Base-by-base conservation (phyloP, 2,113 vertebrate genomes). In the Hippocampus zosterae region DNA sequence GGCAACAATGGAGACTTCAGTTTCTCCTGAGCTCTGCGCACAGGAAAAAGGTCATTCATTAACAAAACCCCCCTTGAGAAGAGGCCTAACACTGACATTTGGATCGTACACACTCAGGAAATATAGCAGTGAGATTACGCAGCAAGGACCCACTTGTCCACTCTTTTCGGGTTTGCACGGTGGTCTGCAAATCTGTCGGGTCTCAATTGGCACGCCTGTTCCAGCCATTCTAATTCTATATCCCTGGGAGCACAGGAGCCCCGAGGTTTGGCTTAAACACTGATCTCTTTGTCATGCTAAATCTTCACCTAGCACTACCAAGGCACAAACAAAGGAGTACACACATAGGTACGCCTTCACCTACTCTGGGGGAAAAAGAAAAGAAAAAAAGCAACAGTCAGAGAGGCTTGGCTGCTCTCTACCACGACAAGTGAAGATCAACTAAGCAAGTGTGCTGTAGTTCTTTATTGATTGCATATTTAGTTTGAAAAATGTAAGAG, bases 1-100 rank as follows among this genome's bases (percentile, higher is more conserved):
- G 67, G 95, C 88, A 76, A 96, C 94, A 87, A 99, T 90, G 82
- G 95, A 96, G 79, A 98, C 82, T 81, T 96, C 96, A 29, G 91
- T 91, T 72, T 93, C 93, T 84, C 94, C 94, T 71, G 85, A 81
- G 85, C 95, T 95, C 96, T 98, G 89, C 69, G 91, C 70, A 81
- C 12, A 74, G 44, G 9, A 44, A 23, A 23, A 71, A 83, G 46
- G 68, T 16, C 62, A 65, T 65, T 55, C 66, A 77, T 44, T 67
- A 74, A 70, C 71, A 60, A 70, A 65, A 42, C 16, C n/a, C n/a
- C 23, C 16, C 15, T 65, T 65, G 42, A 23, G 63, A 27, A 25
- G 23, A 46, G 7, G 8, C 27, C 57, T 18, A 65, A 27, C 41
- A 9, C 60, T 59, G 37, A 62, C 63, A 72, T 70, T 23, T 56